These are phyloP conservation scores for Stenichneumon culpator DNA, from an alignment of 2,888 invertebrate species.

Conservation along the genomic window DNA sequence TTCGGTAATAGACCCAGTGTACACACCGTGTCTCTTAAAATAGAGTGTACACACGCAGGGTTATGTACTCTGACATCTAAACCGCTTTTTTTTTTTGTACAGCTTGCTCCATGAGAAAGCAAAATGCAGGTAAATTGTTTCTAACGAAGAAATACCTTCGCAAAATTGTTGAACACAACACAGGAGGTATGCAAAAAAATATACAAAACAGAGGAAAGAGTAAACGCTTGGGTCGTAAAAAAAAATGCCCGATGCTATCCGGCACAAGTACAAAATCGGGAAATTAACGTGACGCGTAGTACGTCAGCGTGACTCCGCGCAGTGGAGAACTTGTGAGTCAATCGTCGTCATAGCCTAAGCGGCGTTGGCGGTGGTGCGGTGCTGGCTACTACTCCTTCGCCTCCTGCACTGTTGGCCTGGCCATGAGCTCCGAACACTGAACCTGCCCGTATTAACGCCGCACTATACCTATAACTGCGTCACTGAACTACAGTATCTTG, in stretches of 20 bases:
- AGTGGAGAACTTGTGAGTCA: conserved; percentile 41
- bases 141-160: too few relatives aligned
- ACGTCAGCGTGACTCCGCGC: conserved; percentile 51
- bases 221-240: not conserved
- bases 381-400: conserved; percentile 3
- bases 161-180: too few relatives aligned
- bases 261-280: conserved; percentile 39
- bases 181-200: not conserved
- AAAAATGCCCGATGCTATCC: conserved; percentile 71
- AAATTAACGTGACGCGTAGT: conserved; percentile 40
- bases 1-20: too few relatives aligned
- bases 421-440: conserved; percentile 40
- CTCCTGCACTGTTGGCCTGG: conserved; percentile 13
- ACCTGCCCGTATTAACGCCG: conserved; percentile 25
- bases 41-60: too few relatives aligned
- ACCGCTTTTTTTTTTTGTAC: too few relatives aligned
- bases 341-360: conserved; percentile 40
- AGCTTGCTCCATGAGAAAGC: too few relatives aligned
- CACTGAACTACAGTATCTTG: conserved; percentile 19
- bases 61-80: too few relatives aligned
- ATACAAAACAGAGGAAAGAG: not conserved
- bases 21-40: too few relatives aligned
- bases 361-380: not conserved
- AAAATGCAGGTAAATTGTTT: too few relatives aligned
- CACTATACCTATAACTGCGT: conserved; percentile 23